phyloP scores from a whole-genome alignment of 2,113 vertebrate genomes.

The Microcebus griseorufus region DNA sequence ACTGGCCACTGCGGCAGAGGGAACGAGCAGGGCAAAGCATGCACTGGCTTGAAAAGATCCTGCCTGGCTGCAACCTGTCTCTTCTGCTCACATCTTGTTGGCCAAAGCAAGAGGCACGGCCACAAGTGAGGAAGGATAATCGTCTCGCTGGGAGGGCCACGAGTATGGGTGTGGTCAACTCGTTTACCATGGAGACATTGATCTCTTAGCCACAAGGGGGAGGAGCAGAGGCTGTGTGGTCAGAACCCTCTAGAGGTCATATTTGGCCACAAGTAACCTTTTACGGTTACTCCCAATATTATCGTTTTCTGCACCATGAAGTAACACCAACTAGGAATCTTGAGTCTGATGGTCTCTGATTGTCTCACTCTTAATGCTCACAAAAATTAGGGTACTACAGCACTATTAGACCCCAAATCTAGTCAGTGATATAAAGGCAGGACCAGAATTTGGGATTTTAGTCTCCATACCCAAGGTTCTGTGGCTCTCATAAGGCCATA shows the following conservation, averaged over 20 bases:
- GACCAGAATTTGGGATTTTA: neutral
- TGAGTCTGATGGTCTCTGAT: neutral
- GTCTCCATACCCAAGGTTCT: neutral
- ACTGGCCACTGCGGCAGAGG: neutral
- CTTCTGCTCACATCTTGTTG: neutral
- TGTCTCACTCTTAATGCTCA: neutral
- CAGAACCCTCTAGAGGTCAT: neutral
- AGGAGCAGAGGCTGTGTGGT: neutral
- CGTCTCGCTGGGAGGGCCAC: neutral
- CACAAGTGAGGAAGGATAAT: neutral
- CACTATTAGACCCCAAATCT: neutral
- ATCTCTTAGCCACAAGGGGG: neutral
- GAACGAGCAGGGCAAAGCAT: neutral
- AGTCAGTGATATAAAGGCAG: neutral
- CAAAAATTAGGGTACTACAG: neutral
- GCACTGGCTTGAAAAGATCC: neutral
- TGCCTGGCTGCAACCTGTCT: neutral
- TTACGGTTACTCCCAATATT: neutral
- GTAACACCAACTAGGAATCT: neutral
- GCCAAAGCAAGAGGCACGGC: neutral
- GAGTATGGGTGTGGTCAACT: neutral
- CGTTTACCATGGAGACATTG: neutral
- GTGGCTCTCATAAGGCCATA: neutral
- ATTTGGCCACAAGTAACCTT: neutral
- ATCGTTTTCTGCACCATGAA: neutral